phyloP scores from a whole-genome alignment of 2,797 vertebrate genomes.

The Aphelocoma californica region DNA sequence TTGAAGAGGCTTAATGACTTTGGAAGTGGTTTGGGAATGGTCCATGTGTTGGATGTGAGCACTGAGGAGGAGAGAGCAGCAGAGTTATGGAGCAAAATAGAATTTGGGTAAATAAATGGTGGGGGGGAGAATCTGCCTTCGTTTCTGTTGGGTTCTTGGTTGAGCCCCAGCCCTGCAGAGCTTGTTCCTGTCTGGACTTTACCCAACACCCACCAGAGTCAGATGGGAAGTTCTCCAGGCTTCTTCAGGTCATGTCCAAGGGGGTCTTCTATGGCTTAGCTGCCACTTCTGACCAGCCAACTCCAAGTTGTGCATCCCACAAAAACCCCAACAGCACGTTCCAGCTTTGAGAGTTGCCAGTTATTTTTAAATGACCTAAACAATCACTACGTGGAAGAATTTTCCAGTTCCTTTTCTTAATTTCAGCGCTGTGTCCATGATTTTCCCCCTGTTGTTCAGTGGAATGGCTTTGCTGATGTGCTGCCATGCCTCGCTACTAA shows the following conservation, averaged over 20 bases:
- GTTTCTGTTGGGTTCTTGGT: neutral
- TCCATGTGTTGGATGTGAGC: rapidly evolving
- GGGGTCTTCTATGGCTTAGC: neutral
- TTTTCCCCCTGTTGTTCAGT: neutral
- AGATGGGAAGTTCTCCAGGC: neutral
- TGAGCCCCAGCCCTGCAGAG: neutral
- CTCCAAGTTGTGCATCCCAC: rapidly evolving
- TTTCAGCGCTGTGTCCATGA: neutral
- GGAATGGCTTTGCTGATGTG: neutral
- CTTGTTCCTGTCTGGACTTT: neutral
- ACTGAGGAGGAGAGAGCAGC: neutral
- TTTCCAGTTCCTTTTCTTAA: neutral
- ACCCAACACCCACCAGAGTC: neutral
- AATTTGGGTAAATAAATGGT: neutral
- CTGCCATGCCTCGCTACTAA: neutral
- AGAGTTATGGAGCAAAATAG: neutral
- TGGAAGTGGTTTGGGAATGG: neutral
- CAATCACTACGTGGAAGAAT: neutral
- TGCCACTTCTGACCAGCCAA: neutral
- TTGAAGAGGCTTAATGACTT: neutral
- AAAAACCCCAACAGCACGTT: rapidly evolving
- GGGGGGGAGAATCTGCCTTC: neutral
- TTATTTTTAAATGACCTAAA: neutral
- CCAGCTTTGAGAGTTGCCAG: neutral
- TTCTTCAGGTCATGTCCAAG: rapidly evolving